A percentile compares a stretch with the other conserved stretches of the same genome.
Conservation (phyloP, 2,797 vertebrate genomes). For the Rhinogobio ventralis region DNA sequence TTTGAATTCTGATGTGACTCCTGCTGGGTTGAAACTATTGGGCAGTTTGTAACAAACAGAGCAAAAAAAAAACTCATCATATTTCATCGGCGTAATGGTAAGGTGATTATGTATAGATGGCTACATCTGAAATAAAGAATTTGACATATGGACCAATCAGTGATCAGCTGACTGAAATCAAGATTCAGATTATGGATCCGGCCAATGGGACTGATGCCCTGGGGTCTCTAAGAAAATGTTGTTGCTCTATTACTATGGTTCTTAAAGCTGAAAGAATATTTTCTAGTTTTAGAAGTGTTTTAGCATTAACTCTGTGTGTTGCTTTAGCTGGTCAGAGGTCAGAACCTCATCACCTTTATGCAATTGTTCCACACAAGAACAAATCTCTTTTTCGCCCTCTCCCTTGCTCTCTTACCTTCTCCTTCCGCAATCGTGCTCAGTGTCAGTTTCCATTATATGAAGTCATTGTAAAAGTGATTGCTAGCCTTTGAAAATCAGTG, state of each 20-base stretch:
- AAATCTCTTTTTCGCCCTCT: constrained; percentile 69
- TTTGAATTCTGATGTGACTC: constrained; percentile 50
- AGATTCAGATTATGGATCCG: no score
- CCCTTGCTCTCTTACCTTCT: constrained; percentile 67
- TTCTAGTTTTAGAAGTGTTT: neutral
- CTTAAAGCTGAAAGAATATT: neutral
- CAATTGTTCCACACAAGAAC: constrained; percentile 92
- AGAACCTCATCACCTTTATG: constrained; percentile 99
- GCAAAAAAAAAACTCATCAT: constrained; percentile 25
- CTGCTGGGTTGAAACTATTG: constrained; percentile 44
- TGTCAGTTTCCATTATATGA: constrained; percentile 60
- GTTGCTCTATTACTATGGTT: neutral
- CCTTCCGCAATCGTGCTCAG: constrained; percentile 63
- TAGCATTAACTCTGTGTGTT: neutral
- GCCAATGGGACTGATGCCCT: neutral
- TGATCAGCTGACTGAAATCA: constrained; percentile 11
- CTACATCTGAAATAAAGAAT: constrained; percentile 10
- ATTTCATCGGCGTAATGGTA: constrained; percentile 24
- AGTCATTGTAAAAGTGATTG: constrained; percentile 61
- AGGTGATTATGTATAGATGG: neutral
- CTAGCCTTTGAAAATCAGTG: constrained; percentile 62
- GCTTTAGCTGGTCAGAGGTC: constrained; percentile 61
- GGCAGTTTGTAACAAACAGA: constrained; percentile 28
- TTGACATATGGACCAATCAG: constrained; percentile 1
- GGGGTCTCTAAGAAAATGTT: neutral